Base-by-base conservation (phyloP, 2,113 vertebrate species). In the Agelaius phoeniceus region DNA sequence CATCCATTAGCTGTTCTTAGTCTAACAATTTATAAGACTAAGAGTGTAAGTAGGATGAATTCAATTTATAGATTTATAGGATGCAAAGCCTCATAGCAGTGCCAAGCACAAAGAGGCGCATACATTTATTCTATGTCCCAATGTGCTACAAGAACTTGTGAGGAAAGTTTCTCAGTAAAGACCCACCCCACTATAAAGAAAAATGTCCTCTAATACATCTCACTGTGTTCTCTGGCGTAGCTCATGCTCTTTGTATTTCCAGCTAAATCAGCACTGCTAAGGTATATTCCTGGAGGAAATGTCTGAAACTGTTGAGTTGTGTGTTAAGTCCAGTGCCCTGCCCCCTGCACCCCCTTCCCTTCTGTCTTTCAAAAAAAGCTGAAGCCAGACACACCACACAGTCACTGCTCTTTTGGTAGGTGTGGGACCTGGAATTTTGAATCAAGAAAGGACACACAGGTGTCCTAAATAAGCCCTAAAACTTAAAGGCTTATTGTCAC, bases 61-160 rank as follows among this genome's bases (percentile, higher is more conserved):
- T 94, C 96, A 89, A 90, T 97, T 89, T 97, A 96, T 97, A 66
- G 96, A 97, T 97, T 95, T 95, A 81, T 93, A 72, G 83, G 76
- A 96, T 61, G 62, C 55, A 92, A 89, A 84, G 58, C 30, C 66
- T 90, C 39, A 51, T n/a, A 94, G 54, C 44, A 35, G 69, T 95
- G 96, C 96, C 95, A 96, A 96, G 62, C 77, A 69, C 80, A 96
- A 95, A 94, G 77, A 78, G 73, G 94, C 62, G 65, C 11, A 17
- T 75, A 31, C 51, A 71, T 87, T 96, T 93, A 71, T 57, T 88
- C 20, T 19, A 0, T 27, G 49, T 43, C 23, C n/a, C 7, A 1
- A 3, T 33, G 76, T 49, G 55, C 54, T 81, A 51, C 77, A 51
- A 26, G 55, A 84, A 84, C 69, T 84, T 68, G 26, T 51, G 66